phyloP scores from a whole-genome alignment of 2,888 invertebrate genomes.

The Drosophila colorata region DNA sequence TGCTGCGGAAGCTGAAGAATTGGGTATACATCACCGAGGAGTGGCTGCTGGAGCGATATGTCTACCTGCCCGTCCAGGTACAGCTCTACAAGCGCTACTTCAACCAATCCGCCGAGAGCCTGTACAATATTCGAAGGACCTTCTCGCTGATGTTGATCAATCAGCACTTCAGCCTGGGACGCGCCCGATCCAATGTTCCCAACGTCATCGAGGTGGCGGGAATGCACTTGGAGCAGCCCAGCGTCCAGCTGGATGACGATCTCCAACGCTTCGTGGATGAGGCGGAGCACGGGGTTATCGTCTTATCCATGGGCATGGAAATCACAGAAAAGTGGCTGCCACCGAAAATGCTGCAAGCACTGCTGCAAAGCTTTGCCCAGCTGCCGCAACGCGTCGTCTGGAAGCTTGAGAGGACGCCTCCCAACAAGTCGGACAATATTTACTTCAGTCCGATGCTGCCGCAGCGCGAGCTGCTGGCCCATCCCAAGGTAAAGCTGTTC shows the following conservation, averaged over 20 bases:
- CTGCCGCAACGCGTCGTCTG: conserved; percentile 71
- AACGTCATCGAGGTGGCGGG: conserved; percentile 81
- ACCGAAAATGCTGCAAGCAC: conserved; percentile 12
- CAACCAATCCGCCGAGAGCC: conserved; percentile 2
- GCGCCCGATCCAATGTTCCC: conserved; percentile 74
- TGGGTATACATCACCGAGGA: conserved; percentile 62
- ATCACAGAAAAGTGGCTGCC: conserved; percentile 58
- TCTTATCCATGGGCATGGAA: conserved; percentile 77
- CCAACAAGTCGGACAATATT: conserved; percentile 67
- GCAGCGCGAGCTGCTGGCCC: conserved; percentile 83
- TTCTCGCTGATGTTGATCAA: conserved; percentile 82
- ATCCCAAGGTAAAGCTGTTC: conserved; percentile 85
- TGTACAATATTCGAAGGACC: conserved; percentile 56
- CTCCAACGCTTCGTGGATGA: conserved; percentile 71
- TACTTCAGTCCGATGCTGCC: conserved; percentile 80
- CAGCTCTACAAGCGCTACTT: conserved; percentile 56
- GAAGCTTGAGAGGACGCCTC: conserved; percentile 53
- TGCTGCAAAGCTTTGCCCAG: conserved; percentile 47
- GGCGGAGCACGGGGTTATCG: conserved; percentile 70
- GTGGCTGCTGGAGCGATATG: conserved; percentile 41
- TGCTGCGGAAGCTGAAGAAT: conserved; percentile 39
- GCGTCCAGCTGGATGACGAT: conserved; percentile 28
- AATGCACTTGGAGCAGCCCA: conserved; percentile 61
- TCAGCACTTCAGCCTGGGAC: conserved; percentile 77
- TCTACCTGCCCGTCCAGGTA: conserved; percentile 55